Conservation (phyloP, 2,113 vertebrate species). For the Muscicapa adusta region DNA sequence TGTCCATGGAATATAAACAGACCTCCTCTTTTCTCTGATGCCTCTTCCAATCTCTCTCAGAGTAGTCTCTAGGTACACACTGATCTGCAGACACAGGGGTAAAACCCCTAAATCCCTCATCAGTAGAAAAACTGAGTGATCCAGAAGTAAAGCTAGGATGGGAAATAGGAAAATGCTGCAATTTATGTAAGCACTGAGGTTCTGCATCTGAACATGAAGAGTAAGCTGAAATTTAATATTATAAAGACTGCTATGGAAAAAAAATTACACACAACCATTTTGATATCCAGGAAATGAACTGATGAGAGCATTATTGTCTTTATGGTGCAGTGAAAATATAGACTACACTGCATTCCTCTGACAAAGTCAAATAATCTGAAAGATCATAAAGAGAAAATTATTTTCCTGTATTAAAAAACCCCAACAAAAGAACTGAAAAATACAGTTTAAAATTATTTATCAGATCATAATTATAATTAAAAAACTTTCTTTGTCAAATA, state of each 20-base stretch:
- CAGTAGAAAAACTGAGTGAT: accelerated
- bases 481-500: neutral
- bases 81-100: neutral
- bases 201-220: neutral
- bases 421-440: neutral
- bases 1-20: neutral
- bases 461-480: neutral
- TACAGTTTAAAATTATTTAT: neutral
- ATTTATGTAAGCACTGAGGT: neutral
- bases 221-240: neutral
- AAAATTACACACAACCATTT: neutral
- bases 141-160: neutral
- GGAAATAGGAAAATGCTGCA: neutral
- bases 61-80: neutral
- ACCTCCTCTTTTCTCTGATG: neutral
- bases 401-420: neutral
- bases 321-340: neutral
- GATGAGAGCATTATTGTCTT: neutral
- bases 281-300: neutral
- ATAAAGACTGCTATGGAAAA: neutral
- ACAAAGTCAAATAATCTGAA: neutral
- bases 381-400: neutral
- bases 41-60: neutral
- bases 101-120: neutral
- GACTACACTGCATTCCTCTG: neutral